Conservation (phyloP, 2,888 invertebrate species). For the Melipona bicolor region DNA sequence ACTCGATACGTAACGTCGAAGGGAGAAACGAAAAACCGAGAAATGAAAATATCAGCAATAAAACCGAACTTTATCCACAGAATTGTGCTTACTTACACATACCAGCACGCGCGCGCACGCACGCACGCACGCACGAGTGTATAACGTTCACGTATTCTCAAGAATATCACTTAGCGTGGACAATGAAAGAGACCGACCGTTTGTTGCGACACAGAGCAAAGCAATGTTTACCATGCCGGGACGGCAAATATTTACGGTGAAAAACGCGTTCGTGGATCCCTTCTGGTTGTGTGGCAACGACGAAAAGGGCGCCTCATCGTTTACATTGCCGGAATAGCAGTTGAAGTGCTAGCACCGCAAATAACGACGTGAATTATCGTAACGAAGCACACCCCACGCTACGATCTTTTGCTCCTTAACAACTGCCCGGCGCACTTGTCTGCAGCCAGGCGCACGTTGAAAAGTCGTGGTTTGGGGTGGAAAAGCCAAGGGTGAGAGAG, state of each 20-base stretch:
- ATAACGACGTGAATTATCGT: conserved; percentile 64
- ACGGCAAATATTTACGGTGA: conserved; percentile 60
- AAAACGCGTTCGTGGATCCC: conserved; percentile 47
- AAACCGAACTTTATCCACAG: conserved; percentile 3
- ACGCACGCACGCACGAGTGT: too few species aligned
- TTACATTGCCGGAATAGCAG: conserved; percentile 55
- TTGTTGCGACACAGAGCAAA: conserved; percentile 36
- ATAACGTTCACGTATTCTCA: conserved; percentile 31
- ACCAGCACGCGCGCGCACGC: neutral
- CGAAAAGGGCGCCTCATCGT: conserved; percentile 51
- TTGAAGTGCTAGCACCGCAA: conserved; percentile 57
- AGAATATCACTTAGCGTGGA: conserved; percentile 56
- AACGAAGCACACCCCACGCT: conserved; percentile 47
- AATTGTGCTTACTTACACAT: neutral
- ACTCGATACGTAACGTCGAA: too few species aligned
- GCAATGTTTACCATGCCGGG: conserved; percentile 60
- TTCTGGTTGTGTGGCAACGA: conserved; percentile 23
- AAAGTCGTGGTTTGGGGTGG: neutral
- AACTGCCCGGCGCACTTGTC: conserved; percentile 16
- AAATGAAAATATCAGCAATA: neutral
- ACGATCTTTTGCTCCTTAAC: conserved; percentile 46
- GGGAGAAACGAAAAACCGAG: neutral
- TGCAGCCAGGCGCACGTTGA: conserved; percentile 4
- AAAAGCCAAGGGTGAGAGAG: neutral
- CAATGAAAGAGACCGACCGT: conserved; percentile 49